A percentile compares a stretch with the other conserved stretches of the same genome.
phyloP scores from a whole-genome alignment of 2,797 vertebrate species.

The Schizopygopsis pylzovi region DNA sequence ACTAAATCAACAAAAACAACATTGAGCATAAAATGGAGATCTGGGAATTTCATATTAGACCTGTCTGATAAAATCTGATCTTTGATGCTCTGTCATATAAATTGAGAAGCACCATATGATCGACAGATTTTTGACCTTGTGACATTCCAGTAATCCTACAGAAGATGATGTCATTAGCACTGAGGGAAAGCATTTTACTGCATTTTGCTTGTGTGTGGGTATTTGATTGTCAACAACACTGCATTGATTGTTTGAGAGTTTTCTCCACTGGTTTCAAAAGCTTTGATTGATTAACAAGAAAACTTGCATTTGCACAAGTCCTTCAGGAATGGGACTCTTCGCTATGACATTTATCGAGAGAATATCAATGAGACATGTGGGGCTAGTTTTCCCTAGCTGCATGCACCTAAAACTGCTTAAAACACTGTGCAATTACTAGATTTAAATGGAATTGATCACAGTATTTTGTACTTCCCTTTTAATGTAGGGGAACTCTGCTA shows the following conservation, averaged over 20 bases:
- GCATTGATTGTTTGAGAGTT: slow-evolving; percentile 44
- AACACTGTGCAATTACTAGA: not conserved
- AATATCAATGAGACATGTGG: slow-evolving; percentile 52
- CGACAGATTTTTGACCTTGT: slow-evolving; percentile 3
- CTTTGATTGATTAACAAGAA: slow-evolving; percentile 55
- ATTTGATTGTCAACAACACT: slow-evolving; percentile 48
- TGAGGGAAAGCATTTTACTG: slow-evolving; percentile 20
- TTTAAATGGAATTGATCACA: slow-evolving; percentile 20
- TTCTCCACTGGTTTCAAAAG: slow-evolving; percentile 38
- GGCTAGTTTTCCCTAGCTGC: slow-evolving; percentile 1
- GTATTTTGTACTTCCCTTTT: slow-evolving; percentile 80
- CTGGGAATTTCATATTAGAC: not conserved
- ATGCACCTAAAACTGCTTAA: not conserved
- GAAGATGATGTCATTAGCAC: slow-evolving; percentile 2
- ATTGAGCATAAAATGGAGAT: not conserved
- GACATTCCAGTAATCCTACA: slow-evolving; percentile 26
- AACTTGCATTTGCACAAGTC: slow-evolving; percentile 46
- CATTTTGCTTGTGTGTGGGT: slow-evolving; percentile 9
- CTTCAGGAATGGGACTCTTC: slow-evolving; percentile 43
- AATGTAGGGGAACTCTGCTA: slow-evolving; percentile 80
- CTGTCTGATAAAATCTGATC: not conserved
- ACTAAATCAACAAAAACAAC: not conserved
- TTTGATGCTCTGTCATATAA: not conserved
- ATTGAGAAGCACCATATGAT: not conserved
- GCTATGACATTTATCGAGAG: slow-evolving; percentile 47